phyloP scores from a whole-genome alignment of 2,113 vertebrate species.

The Leucosticte australis region DNA sequence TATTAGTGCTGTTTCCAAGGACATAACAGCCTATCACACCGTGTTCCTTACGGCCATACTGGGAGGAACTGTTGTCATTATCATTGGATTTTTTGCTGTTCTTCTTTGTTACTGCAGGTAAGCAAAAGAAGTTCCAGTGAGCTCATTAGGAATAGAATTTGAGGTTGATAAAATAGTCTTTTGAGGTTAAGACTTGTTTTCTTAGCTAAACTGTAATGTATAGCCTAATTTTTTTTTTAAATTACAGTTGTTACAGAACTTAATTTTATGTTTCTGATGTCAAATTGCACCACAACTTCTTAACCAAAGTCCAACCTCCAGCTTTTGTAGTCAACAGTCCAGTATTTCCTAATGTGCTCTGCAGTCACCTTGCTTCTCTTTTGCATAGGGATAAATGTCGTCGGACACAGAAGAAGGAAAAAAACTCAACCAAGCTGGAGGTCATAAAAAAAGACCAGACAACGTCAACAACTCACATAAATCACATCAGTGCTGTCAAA shows the following conservation, averaged over 20 bases:
- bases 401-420: slow-evolving; percentile 74
- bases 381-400: slow-evolving; percentile 75
- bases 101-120: slow-evolving; percentile 95
- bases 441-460: slow-evolving; percentile 92
- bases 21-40: slow-evolving; percentile 88
- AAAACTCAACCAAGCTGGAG: slow-evolving; percentile 80
- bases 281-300: neutral
- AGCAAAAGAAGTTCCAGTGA: slow-evolving; percentile 18
- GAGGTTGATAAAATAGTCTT: neutral
- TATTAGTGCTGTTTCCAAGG: slow-evolving; percentile 75
- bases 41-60: slow-evolving; percentile 88
- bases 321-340: neutral
- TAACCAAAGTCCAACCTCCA: neutral
- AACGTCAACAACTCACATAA: slow-evolving; percentile 91
- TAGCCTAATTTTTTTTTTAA: neutral
- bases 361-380: neutral
- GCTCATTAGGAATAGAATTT: neutral
- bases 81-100: slow-evolving; percentile 85
- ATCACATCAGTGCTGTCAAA: slow-evolving; percentile 69
- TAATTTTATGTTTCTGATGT: neutral
- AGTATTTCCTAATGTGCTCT: neutral
- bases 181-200: neutral
- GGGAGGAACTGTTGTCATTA: slow-evolving; percentile 85
- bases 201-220: neutral
- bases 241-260: neutral